phyloP scores from a whole-genome alignment of 2,113 vertebrate genomes.

The Todiramphus saurophagus region DNA sequence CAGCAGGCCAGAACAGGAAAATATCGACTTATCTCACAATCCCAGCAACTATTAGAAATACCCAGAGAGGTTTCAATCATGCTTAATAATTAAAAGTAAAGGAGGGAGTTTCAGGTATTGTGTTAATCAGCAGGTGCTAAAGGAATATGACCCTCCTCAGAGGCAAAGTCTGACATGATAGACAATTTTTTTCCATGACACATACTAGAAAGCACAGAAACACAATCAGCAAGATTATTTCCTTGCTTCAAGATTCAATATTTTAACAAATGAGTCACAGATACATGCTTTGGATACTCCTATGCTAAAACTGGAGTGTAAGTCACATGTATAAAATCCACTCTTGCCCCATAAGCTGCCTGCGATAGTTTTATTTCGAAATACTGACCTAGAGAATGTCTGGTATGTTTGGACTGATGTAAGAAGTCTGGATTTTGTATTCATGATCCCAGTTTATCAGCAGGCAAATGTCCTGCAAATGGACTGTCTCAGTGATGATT shows the following conservation, averaged over 20 bases:
- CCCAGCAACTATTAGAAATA: constrained; percentile 39
- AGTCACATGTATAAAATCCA: constrained; percentile 26
- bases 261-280: constrained; percentile 19
- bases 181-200: constrained; percentile 26
- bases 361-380: background rate
- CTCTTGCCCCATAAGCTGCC: background rate
- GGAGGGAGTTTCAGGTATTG: background rate
- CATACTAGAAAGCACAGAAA: constrained; percentile 17
- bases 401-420: constrained; percentile 34
- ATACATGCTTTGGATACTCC: constrained; percentile 25
- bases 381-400: constrained; percentile 21
- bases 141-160: background rate
- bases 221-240: background rate
- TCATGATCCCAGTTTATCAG: background rate
- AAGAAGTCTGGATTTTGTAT: constrained; percentile 37
- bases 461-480: background rate
- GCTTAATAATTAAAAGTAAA: constrained; percentile 34
- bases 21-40: constrained; percentile 22
- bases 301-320: background rate
- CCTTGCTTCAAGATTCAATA: constrained; percentile 7
- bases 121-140: constrained; percentile 47
- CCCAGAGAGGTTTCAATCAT: constrained; percentile 21
- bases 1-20: constrained; percentile 51
- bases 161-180: background rate
- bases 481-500: background rate